A percentile compares a stretch with the other conserved stretches of the same genome.
Conservation (phyloP, 2,113 vertebrate species). For the Narcine bancroftii region DNA sequence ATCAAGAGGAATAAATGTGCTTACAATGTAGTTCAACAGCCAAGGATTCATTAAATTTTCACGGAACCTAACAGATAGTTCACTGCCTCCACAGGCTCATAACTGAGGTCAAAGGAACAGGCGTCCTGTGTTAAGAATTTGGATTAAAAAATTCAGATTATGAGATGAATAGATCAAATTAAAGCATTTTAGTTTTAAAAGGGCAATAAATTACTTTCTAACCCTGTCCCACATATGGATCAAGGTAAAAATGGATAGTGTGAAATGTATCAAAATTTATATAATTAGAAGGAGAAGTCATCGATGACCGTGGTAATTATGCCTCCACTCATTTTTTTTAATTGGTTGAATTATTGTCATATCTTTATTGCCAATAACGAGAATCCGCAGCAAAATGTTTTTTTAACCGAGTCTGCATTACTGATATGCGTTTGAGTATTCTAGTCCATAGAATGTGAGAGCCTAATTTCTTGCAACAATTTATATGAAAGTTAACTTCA, state of each 20-base stretch:
- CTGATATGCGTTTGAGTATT: not conserved
- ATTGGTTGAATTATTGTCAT: not conserved
- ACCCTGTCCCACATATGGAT: not conserved
- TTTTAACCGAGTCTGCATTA: not conserved
- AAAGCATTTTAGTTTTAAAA: not conserved
- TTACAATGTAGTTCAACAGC: constrained; percentile 15
- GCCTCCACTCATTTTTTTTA: not conserved
- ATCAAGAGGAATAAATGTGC: constrained; percentile 31
- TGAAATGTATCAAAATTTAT: not conserved
- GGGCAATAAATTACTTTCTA: not conserved
- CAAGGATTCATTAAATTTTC: constrained; percentile 31
- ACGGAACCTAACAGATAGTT: constrained; percentile 14
- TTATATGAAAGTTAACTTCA: not conserved
- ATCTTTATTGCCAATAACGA: not conserved
- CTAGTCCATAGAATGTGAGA: not conserved
- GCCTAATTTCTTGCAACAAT: not conserved
- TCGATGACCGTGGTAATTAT: not conserved
- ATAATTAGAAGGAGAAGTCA: not conserved
- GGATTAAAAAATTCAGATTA: not conserved
- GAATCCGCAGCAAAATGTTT: not conserved
- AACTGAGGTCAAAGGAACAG: constrained; percentile 6
- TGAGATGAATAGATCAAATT: not conserved
- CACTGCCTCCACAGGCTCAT: not conserved
- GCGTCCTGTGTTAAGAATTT: not conserved
- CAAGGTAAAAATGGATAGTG: not conserved